phyloP scores from a whole-genome alignment of 2,113 vertebrate species.

The Apteryx mantelli region DNA sequence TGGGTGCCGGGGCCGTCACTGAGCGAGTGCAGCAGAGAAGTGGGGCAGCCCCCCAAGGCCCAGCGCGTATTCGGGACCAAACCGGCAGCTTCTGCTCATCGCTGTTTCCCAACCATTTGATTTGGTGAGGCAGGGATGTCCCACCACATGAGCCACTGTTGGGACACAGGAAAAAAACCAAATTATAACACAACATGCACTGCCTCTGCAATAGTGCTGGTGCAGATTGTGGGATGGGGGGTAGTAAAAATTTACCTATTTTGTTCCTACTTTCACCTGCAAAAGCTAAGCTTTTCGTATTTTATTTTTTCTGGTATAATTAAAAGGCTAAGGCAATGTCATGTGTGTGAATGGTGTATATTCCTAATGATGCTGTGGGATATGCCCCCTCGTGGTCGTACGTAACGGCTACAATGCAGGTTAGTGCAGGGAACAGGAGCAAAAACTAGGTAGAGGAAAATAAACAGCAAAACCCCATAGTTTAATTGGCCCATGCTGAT shows the following conservation, averaged over 20 bases:
- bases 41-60: neutral
- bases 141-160: accelerated
- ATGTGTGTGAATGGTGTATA: neutral
- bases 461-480: neutral
- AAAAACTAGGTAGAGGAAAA: neutral
- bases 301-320: neutral
- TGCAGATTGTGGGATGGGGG: neutral
- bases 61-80: neutral
- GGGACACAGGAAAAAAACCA: neutral
- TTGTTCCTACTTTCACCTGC: neutral
- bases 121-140: neutral
- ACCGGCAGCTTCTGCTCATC: neutral
- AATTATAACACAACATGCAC: neutral
- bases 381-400: neutral
- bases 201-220: neutral
- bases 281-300: neutral
- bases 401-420: neutral
- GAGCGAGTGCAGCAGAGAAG: neutral
- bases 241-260: neutral
- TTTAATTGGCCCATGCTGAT: neutral
- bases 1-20: neutral
- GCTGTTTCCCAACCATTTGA: neutral
- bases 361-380: neutral
- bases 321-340: neutral
- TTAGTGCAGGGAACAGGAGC: neutral